Conservation (phyloP, 2,888 invertebrate species). For the Cephus pulcher region DNA sequence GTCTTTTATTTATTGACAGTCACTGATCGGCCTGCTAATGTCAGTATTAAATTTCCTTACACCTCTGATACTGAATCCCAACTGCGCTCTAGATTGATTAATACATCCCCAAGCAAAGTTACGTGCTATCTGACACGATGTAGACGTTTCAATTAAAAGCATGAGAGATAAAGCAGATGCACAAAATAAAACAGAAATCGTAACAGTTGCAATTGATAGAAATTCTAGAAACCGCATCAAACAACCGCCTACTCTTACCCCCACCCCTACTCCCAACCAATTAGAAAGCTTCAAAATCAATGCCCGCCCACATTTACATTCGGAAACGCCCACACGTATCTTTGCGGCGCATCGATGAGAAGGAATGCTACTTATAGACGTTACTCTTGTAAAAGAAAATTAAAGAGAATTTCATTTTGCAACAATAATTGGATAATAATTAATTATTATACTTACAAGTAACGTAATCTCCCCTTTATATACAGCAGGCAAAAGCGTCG, state of each 20-base stretch:
- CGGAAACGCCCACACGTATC: neutral
- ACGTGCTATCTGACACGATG: neutral
- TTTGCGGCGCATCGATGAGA: neutral
- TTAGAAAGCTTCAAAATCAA: neutral
- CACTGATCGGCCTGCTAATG: neutral
- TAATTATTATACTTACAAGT: neutral
- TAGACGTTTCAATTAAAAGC: neutral
- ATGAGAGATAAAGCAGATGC: neutral
- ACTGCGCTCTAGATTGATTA: neutral
- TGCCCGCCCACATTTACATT: neutral
- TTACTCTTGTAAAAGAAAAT: too few species aligned
- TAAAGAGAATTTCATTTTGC: neutral
- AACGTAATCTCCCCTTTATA: conserved; percentile 3
- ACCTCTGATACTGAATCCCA: neutral
- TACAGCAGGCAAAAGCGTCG: neutral
- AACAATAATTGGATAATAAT: neutral
- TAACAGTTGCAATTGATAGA: neutral
- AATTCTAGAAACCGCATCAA: neutral
- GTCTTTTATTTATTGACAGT: neutral
- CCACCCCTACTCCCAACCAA: neutral
- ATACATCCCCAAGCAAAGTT: neutral
- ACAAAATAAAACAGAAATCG: neutral
- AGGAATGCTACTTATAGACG: neutral
- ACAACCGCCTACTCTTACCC: neutral
- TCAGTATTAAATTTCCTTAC: neutral